A percentile compares a stretch with the other conserved stretches of the same genome.
These are phyloP conservation scores for Deilephila elpenor DNA, from an alignment of 2,888 invertebrate genomes.

Conservation along the genomic window DNA sequence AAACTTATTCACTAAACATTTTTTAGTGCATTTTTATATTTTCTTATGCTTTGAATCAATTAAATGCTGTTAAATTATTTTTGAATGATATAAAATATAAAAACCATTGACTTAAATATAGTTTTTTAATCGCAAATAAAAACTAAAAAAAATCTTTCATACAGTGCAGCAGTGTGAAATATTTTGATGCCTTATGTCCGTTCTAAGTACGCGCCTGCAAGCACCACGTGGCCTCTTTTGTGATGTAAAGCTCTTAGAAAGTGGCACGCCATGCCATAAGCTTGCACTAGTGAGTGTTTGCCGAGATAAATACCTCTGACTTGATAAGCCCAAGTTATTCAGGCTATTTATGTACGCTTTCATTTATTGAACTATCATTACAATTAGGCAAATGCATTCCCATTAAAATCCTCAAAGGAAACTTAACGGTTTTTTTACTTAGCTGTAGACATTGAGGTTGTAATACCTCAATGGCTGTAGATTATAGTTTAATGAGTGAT, in stretches of 20 bases:
- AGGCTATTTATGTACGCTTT: not conserved
- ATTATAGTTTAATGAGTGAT: too few relatives aligned
- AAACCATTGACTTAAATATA: too few relatives aligned
- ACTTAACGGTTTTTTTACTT: too few relatives aligned
- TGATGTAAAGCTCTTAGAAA: slow-evolving; percentile 41
- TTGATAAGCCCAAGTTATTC: slow-evolving; percentile 34
- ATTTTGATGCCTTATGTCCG: not conserved
- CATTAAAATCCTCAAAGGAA: not conserved
- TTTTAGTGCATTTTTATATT: too few relatives aligned
- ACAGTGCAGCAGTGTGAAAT: not conserved
- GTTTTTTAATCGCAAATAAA: too few relatives aligned
- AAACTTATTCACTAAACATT: too few relatives aligned
- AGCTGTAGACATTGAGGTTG: too few relatives aligned
- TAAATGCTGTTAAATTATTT: too few relatives aligned
- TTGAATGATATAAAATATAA: too few relatives aligned
- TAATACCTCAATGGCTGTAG: too few relatives aligned
- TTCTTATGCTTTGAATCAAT: too few relatives aligned
- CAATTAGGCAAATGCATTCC: not conserved
- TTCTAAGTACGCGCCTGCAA: slow-evolving; percentile 14
- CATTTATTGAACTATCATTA: not conserved
- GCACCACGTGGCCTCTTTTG: slow-evolving; percentile 24
- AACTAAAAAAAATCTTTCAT: too few relatives aligned
- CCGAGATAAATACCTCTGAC: slow-evolving; percentile 32
- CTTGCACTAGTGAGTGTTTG: slow-evolving; percentile 35
- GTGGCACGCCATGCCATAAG: slow-evolving; percentile 36